phyloP scores from a whole-genome alignment of 2,113 vertebrate genomes.

The Ciconia boyciana region DNA sequence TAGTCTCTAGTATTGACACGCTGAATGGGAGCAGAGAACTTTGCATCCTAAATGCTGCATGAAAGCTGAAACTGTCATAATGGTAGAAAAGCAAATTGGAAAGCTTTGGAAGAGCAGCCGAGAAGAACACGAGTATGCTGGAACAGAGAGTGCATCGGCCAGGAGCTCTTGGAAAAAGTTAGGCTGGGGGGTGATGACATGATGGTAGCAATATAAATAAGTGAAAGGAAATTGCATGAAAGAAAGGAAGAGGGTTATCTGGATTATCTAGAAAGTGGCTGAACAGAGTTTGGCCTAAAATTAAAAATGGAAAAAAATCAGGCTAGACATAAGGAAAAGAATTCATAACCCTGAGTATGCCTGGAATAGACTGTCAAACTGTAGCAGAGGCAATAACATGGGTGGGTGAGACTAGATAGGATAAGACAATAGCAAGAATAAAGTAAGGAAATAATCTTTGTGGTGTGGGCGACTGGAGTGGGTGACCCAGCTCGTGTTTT shows the following conservation, averaged over 20 bases:
- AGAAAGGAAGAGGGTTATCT: constrained; percentile 63
- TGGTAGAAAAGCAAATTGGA: background rate
- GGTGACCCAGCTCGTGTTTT: background rate
- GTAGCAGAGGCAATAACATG: constrained; percentile 14
- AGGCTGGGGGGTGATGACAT: background rate
- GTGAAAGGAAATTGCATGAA: constrained; percentile 53
- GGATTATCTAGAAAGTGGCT: constrained; percentile 52
- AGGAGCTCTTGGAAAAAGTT: constrained; percentile 12
- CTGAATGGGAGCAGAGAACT: background rate
- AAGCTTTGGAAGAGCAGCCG: background rate
- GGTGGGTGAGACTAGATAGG: constrained; percentile 55
- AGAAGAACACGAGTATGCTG: background rate
- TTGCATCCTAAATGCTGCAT: background rate
- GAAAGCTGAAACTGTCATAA: background rate
- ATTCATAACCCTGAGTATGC: background rate
- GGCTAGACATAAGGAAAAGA: constrained; percentile 30
- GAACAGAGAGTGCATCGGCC: background rate
- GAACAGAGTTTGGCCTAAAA: constrained; percentile 36
- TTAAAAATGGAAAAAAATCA: constrained; percentile 58
- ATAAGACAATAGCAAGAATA: constrained; percentile 28
- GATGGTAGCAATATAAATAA: constrained; percentile 51
- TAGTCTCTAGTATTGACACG: background rate
- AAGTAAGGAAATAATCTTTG: constrained; percentile 29
- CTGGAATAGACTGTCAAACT: constrained; percentile 20
- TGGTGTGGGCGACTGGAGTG: background rate